These are phyloP conservation scores for Imbricaverruca yamaguchii DNA, from an alignment of 2,888 invertebrate species.

Conservation along the genomic window DNA sequence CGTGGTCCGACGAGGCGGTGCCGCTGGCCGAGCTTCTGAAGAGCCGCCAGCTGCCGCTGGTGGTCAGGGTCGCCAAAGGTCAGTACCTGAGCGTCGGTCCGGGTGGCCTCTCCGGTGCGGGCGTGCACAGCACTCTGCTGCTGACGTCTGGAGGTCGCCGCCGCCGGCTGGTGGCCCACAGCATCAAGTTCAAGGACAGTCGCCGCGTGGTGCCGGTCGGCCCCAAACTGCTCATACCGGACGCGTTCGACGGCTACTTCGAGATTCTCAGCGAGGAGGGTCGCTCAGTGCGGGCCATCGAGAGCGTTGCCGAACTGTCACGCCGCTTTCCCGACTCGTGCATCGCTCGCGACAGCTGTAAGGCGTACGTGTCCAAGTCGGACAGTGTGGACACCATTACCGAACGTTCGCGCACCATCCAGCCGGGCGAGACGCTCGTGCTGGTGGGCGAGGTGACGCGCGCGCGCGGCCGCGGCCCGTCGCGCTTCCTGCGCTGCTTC, in stretches of 20 bases:
- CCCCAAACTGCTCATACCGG: slow-evolving; percentile 79
- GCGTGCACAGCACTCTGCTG: slow-evolving; percentile 48
- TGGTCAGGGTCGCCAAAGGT: slow-evolving; percentile 87
- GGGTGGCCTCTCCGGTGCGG: slow-evolving; percentile 57
- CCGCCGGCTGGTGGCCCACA: slow-evolving; percentile 61
- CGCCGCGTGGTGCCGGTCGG: slow-evolving; percentile 65
- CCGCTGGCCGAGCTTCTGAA: slow-evolving; percentile 49
- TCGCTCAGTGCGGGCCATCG: slow-evolving; percentile 78
- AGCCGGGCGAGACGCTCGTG: slow-evolving; percentile 75
- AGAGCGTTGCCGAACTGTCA: slow-evolving; percentile 75
- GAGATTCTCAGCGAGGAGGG: slow-evolving; percentile 92
- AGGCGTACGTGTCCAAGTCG: slow-evolving; percentile 49
- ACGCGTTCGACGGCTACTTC: slow-evolving; percentile 84
- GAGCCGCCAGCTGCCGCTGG: slow-evolving; percentile 70
- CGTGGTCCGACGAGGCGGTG: slow-evolving; percentile 22
- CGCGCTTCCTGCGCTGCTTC: slow-evolving; percentile 70
- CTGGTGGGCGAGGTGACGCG: slow-evolving; percentile 58
- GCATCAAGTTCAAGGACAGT: slow-evolving; percentile 76
- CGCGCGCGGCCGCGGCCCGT: slow-evolving; percentile 44
- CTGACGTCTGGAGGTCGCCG: slow-evolving; percentile 76
- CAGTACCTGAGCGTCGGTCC: slow-evolving; percentile 83
- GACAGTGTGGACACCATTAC: slow-evolving; percentile 36
- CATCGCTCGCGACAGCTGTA: slow-evolving; percentile 68
- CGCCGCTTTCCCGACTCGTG: slow-evolving; percentile 48
- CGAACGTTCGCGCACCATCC: slow-evolving; percentile 54